These are phyloP conservation scores for Sander vitreus DNA, from an alignment of 2,113 vertebrate species.

Conservation along the genomic window DNA sequence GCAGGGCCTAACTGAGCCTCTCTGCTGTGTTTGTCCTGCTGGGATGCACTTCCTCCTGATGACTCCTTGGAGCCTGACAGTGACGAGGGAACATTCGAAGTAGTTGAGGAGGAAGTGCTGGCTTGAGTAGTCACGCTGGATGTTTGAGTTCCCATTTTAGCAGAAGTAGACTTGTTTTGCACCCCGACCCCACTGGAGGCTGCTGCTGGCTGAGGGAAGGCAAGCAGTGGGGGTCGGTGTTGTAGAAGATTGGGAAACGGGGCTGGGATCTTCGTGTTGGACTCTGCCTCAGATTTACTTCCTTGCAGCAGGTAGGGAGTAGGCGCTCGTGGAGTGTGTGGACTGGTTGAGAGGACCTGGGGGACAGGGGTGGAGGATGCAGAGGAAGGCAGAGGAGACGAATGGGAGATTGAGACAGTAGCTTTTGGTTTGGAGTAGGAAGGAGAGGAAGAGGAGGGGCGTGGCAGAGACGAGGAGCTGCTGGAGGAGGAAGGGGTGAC, in stretches of 20 bases:
- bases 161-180: conserved; percentile 80
- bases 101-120: conserved; percentile 82
- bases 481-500: conserved; percentile 73
- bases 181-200: conserved; percentile 84
- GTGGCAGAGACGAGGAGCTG: conserved; percentile 77
- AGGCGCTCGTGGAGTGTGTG: conserved; percentile 85
- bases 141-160: conserved; percentile 79
- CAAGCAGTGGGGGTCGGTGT: conserved; percentile 91
- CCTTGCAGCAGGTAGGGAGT: conserved; percentile 85
- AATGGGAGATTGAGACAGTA: conserved; percentile 83
- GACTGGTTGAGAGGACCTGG: conserved; percentile 81
- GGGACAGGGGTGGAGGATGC: conserved; percentile 83
- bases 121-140: conserved; percentile 84
- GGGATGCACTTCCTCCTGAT: conserved; percentile 61
- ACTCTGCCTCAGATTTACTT: conserved; percentile 78
- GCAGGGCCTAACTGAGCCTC: conserved; percentile 82
- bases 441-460: conserved; percentile 81
- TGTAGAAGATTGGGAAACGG: conserved; percentile 94
- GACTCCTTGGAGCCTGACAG: conserved; percentile 81
- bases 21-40: conserved; percentile 84
- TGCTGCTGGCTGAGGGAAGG: conserved; percentile 89
- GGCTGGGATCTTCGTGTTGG: conserved; percentile 89
- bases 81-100: conserved; percentile 79
- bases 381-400: conserved; percentile 84
- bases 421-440: conserved; percentile 85